Percentiles rank a stretch among this genome's conserved stretches.
Conservation (phyloP, 2,888 invertebrate genomes). For the Aleiodes testaceus region DNA sequence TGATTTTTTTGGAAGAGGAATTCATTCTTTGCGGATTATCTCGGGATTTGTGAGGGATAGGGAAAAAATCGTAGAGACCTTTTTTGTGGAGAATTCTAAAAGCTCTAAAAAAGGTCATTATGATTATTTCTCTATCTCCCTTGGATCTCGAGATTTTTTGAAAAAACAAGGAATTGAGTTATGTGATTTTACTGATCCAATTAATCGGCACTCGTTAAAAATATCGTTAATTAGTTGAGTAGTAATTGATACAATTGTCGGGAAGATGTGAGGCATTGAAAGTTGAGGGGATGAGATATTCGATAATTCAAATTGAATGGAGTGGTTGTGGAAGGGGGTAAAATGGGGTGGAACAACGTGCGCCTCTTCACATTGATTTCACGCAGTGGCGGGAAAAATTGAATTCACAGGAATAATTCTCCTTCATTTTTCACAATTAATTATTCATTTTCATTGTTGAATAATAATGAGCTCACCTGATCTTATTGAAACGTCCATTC, state of each 20-base stretch:
- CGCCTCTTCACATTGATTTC: slow-evolving; percentile 51
- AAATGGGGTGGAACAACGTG: slow-evolving; percentile 38
- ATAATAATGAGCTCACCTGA: slow-evolving; percentile 62
- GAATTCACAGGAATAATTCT: not conserved
- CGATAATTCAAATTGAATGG: too few species aligned
- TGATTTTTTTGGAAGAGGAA: slow-evolving; percentile 1
- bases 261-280: too few species aligned
- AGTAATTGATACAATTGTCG: too few species aligned
- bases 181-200: too few species aligned
- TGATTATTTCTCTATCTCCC: too few species aligned
- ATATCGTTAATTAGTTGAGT: too few species aligned
- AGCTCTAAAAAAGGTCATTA: not conserved
- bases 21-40: not conserved
- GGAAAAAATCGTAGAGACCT: too few species aligned
- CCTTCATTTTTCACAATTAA: not conserved
- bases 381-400: slow-evolving; percentile 27
- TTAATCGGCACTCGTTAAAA: too few species aligned
- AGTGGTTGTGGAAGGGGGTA: not conserved
- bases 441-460: not conserved
- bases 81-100: too few species aligned
- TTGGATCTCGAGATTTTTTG: not conserved
- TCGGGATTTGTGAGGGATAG: too few species aligned
- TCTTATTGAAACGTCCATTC: slow-evolving; percentile 69
- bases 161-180: not conserved
- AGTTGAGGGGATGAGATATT: not conserved